Conservation (phyloP, 2,113 vertebrate species). For the Eretmochelys imbricata region DNA sequence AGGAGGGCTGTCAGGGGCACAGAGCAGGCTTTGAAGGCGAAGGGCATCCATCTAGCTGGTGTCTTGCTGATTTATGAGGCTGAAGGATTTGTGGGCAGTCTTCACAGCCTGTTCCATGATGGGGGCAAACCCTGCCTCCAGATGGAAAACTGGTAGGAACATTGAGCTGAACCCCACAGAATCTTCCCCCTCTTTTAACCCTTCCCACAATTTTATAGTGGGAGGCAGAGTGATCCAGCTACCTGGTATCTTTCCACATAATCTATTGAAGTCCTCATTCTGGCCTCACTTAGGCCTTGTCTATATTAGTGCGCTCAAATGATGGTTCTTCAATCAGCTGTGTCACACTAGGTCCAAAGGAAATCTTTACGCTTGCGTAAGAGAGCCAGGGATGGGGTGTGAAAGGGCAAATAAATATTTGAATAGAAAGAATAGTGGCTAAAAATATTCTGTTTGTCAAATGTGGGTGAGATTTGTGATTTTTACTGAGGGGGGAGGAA, state of each 20-base stretch:
- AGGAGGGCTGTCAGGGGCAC: background rate
- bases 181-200: background rate
- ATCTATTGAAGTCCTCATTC: background rate
- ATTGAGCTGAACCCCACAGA: background rate
- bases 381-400: background rate
- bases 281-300: background rate
- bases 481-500: background rate
- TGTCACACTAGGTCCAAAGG: background rate
- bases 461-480: background rate
- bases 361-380: background rate
- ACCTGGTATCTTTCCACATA: background rate
- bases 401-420: background rate
- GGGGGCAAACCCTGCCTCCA: background rate
- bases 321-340: background rate
- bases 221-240: background rate
- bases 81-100: background rate
- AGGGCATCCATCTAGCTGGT: background rate
- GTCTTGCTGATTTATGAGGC: background rate
- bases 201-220: background rate
- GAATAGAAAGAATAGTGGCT: background rate
- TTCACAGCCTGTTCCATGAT: background rate
- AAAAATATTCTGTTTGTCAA: rapidly evolving
- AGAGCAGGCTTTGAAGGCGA: background rate
- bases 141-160: background rate
- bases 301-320: background rate